phyloP scores from a whole-genome alignment of 2,797 vertebrate genomes.

The Gallinago stenura region DNA sequence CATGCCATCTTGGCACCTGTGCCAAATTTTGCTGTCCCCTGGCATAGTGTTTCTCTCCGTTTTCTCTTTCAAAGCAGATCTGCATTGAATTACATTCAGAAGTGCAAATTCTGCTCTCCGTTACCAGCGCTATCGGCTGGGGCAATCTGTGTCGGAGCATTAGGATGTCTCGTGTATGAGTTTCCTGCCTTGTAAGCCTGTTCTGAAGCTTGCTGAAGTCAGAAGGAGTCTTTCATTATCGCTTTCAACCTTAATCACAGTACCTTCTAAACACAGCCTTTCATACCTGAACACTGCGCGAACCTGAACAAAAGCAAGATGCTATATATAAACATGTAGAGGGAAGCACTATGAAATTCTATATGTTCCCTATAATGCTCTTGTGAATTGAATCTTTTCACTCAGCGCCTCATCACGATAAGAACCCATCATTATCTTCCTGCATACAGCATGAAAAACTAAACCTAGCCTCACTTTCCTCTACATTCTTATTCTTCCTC shows the following conservation, averaged over 20 bases:
- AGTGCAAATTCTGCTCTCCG: not conserved
- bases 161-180: not conserved
- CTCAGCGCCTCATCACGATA: not conserved
- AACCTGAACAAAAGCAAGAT: constrained; percentile 49
- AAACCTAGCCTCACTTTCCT: not conserved
- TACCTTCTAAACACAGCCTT: constrained; percentile 33
- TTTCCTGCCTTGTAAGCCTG: not conserved
- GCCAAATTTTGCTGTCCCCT: not conserved
- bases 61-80: not conserved
- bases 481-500: not conserved
- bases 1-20: not conserved
- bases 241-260: constrained; percentile 12
- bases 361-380: not conserved
- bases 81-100: not conserved
- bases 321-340: constrained; percentile 28
- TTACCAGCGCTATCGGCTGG: not conserved
- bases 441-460: not conserved
- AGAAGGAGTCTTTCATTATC: not conserved
- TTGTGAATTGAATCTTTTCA: constrained; percentile 30
- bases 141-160: not conserved
- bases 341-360: constrained; percentile 18
- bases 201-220: not conserved
- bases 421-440: constrained; percentile 22
- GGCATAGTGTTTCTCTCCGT: not conserved
- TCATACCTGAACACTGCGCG: not conserved